Base-by-base conservation (phyloP, 2,888 invertebrate species). In the Molanna angustata region DNA sequence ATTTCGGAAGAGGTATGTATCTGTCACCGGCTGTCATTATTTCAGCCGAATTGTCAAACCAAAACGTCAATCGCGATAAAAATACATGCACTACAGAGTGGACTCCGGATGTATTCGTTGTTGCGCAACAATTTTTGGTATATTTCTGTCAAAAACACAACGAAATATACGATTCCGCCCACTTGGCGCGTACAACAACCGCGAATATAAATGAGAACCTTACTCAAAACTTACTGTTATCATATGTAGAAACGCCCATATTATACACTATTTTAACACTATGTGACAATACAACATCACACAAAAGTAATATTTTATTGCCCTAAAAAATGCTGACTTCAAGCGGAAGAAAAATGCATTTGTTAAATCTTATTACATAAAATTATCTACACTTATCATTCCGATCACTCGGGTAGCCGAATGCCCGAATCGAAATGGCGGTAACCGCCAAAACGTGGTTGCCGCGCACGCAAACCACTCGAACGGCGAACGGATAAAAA, bases 321-420 rank as follows among this genome's bases (percentile, higher is more conserved):
- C n/a, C n/a, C 19, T 13, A 37, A 21, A 22, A 14, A 27, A 45
- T 40, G 32, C 20, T 17, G 37, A 20, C 16, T 21, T 6, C 42
- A 39, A 9, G n/a, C 39, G 45, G 35, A 17, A 37, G 39, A 14
- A 27, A 35, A 39, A 18, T 31, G 37, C 51, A 50, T 37, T 19
- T 21, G n/a, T n/a, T n/a, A n/a, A n/a, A 18, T 42, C 6, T 35
- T 52, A 52, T 52, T 52, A 52, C 52, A 48, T 43, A 48, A 52
- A 52, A 18, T 42, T 14, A 21, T 21, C 41, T 45, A 22, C 14
- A 37, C 35, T 48, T 37, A 52, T 43, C 52, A 52, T 52, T 31
- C 27, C 39, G 32, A 31, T 44, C 11, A 11, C 17, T 35, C 13
- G 44, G 22, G 31, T 16, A n/a, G n/a, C n/a, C n/a, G n/a, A n/a